Conservation (phyloP, 2,113 vertebrate species). For the Mormyrus lacerda region DNA sequence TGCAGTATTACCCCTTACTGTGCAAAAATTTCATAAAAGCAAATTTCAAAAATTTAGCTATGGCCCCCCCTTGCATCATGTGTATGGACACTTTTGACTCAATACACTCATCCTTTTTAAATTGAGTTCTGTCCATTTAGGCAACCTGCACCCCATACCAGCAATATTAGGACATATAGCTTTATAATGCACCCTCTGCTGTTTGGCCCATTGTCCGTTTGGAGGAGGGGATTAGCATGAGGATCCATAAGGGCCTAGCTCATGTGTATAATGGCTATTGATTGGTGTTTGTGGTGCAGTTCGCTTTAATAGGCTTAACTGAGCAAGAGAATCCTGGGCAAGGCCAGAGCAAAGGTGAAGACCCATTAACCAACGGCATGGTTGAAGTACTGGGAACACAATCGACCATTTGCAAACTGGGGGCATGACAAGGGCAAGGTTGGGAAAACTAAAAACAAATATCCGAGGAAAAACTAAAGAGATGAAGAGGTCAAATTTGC, state of each 20-base stretch:
- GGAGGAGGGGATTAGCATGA: not conserved
- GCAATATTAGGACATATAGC: not conserved
- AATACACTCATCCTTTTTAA: not conserved
- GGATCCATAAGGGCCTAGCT: not conserved
- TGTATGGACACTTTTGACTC: not conserved
- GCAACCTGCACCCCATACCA: not conserved
- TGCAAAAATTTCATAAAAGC: conserved; percentile 1
- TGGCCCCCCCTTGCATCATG: not conserved
- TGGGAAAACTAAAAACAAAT: not conserved
- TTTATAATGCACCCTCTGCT: not conserved
- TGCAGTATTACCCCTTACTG: not conserved
- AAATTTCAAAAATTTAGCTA: not conserved
- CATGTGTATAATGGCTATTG: not conserved
- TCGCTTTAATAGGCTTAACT: not conserved
- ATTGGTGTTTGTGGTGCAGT: not conserved
- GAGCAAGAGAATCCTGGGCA: not conserved
- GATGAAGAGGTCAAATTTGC: not conserved
- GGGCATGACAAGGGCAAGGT: not conserved
- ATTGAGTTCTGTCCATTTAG: not conserved
- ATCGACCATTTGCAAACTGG: not conserved
- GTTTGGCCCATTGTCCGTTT: not conserved
- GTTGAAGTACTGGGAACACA: not conserved
- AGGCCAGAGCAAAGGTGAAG: not conserved
- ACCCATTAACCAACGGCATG: not conserved
- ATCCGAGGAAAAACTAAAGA: not conserved